Evolutionary conservation across 2,113 vertebrate genomes (phyloP).

Genomic region (Litocranius walleri): DNA sequence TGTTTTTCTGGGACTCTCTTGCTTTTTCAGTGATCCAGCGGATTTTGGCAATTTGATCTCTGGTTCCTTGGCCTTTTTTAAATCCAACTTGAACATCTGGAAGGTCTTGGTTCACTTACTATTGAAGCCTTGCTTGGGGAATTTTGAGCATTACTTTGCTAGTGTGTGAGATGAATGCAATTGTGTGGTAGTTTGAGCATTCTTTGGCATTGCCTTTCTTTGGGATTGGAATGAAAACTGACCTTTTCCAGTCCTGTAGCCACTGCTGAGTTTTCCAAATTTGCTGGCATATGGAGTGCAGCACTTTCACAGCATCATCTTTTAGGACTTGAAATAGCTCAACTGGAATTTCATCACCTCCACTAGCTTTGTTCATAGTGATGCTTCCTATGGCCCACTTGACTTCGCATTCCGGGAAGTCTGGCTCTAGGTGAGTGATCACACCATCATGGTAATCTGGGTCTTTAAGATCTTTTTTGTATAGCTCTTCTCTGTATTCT

Average conservation of each 20-base stretch:
- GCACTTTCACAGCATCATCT: neutral
- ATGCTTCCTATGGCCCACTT: neutral
- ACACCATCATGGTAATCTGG: neutral
- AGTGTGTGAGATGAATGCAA: neutral
- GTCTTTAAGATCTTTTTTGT: neutral
- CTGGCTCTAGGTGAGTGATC: neutral
- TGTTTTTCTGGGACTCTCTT: neutral
- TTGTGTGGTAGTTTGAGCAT: neutral
- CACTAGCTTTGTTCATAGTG: neutral
- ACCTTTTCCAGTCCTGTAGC: neutral
- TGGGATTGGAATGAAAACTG: neutral
- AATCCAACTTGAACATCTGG: neutral
- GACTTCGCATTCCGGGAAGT: accelerated
- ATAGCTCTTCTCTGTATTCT: neutral
- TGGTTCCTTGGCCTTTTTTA: neutral
- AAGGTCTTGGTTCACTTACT: neutral
- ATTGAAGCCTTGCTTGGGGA: neutral
- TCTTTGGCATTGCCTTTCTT: neutral
- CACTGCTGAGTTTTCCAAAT: neutral
- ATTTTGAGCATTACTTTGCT: neutral
- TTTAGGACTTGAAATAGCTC: neutral
- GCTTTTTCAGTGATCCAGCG: neutral
- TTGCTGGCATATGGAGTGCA: neutral
- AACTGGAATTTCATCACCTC: neutral
- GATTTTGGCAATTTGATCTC: neutral